phyloP scores from a whole-genome alignment of 2,113 vertebrate species.

The Desmodus rotundus region DNA sequence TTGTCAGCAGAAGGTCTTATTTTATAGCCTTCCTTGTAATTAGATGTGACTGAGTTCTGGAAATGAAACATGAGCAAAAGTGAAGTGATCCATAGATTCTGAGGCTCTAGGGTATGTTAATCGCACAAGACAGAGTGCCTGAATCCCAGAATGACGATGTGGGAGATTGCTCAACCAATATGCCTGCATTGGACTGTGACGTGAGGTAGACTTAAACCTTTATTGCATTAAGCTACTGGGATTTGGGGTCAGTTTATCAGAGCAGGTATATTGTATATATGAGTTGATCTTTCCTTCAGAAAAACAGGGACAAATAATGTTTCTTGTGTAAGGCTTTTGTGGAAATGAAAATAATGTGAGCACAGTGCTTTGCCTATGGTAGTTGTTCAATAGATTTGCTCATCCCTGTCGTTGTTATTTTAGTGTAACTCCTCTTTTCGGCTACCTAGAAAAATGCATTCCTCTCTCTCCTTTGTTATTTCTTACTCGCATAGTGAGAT shows the following conservation, averaged over 20 bases:
- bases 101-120: not conserved
- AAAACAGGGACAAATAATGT: not conserved
- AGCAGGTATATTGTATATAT: not conserved
- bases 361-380: not conserved
- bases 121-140: not conserved
- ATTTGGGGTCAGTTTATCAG: not conserved
- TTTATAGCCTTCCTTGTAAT: not conserved
- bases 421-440: not conserved
- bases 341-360: not conserved
- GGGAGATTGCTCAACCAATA: not conserved
- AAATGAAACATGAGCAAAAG: not conserved
- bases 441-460: not conserved
- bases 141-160: not conserved
- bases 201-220: not conserved
- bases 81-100: not conserved
- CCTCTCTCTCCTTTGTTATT: not conserved
- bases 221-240: not conserved
- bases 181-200: not conserved
- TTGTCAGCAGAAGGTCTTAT: not conserved
- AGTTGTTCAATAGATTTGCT: not conserved
- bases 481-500: not conserved
- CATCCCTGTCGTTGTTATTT: not conserved
- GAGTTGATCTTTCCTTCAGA: not conserved
- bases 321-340: not conserved
- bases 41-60: not conserved